Conservation (phyloP, 2,113 vertebrate species). For the Thunnus maccoyii region DNA sequence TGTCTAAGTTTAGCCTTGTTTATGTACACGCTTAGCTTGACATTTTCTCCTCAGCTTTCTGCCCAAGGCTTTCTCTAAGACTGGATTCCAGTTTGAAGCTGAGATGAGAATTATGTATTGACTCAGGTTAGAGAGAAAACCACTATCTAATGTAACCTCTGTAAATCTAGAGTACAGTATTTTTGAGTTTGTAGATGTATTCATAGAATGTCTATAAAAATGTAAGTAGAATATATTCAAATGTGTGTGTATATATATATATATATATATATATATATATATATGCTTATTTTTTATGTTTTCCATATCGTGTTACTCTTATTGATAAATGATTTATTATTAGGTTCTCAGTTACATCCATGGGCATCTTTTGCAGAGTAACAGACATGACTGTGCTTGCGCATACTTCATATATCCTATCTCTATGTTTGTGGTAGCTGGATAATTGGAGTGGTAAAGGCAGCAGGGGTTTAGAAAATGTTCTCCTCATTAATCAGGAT, state of each 20-base stretch:
- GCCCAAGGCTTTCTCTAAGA: slow-evolving; percentile 52
- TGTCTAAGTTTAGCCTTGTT: slow-evolving; percentile 79
- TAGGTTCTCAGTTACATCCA: neutral
- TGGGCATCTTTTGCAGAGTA: slow-evolving; percentile 10
- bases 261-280: neutral
- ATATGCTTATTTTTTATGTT: neutral
- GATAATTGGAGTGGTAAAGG: slow-evolving; percentile 67
- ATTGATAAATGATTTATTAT: neutral
- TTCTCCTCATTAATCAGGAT: slow-evolving; percentile 80
- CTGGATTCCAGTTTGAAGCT: slow-evolving; percentile 53
- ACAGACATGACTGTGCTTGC: slow-evolving; percentile 7
- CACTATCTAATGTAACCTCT: neutral
- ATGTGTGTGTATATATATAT: neutral
- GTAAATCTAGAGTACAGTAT: neutral
- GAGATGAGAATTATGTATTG: slow-evolving; percentile 36
- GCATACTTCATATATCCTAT: slow-evolving; percentile 20
- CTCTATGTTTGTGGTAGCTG: slow-evolving; percentile 37
- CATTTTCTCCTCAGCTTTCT: slow-evolving; percentile 74
- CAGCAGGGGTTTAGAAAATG: slow-evolving; percentile 62
- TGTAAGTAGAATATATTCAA: neutral
- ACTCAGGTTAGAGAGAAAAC: slow-evolving; percentile 37
- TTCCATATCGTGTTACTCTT: neutral
- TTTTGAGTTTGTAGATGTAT: neutral
- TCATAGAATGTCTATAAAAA: slow-evolving; percentile 7
- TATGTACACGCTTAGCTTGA: slow-evolving; percentile 71